These are phyloP conservation scores for Lampris incognitus DNA, from an alignment of 2,113 vertebrate species.

Conservation along the genomic window DNA sequence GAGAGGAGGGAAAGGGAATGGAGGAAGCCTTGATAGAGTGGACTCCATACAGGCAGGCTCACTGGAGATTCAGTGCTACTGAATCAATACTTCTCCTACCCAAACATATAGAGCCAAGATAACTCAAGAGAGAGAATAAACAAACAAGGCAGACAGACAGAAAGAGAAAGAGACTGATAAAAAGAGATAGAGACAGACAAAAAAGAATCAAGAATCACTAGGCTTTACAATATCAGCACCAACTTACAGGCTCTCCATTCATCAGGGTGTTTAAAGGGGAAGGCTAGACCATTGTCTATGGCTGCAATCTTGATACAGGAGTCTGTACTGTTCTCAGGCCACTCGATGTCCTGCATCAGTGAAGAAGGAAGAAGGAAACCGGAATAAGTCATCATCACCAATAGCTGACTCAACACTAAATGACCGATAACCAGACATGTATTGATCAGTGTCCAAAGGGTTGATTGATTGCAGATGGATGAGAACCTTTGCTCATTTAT, in stretches of 20 bases:
- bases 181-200: neutral
- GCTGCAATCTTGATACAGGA: conserved; percentile 91
- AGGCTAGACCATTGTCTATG: conserved; percentile 97
- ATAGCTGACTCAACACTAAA: neutral
- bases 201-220: neutral
- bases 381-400: neutral
- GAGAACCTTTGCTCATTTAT: conserved; percentile 38
- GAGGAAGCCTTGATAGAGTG: neutral
- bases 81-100: no score
- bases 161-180: neutral
- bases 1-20: neutral
- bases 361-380: rapidly evolving
- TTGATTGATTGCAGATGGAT: conserved; percentile 40
- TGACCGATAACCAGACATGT: conserved; percentile 15
- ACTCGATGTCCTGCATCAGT: conserved; percentile 81
- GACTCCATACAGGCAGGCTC: no score
- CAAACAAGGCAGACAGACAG: neutral
- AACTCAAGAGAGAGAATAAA: no score
- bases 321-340: conserved; percentile 60
- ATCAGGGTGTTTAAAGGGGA: conserved; percentile 98
- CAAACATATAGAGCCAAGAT: no score
- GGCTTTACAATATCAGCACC: neutral
- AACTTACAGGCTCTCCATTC: conserved; percentile 88
- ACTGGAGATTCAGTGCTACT: no score
- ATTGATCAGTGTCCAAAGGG: conserved; percentile 38